Evolutionary conservation across 2,113 vertebrate genomes (phyloP).

Genomic region (Vanacampus margaritifer): DNA sequence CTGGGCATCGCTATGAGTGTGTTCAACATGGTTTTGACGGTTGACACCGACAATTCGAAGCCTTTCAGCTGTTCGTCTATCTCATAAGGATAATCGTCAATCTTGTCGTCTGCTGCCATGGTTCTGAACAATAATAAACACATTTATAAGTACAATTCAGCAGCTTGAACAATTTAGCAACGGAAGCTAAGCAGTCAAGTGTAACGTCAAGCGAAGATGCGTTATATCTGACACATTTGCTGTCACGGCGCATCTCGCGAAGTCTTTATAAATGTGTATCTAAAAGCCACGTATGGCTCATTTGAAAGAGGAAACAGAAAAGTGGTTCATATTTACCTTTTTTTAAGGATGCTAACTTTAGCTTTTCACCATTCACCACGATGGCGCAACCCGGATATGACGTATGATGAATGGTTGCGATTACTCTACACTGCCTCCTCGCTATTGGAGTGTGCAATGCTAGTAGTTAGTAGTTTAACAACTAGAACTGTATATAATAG

Average conservation of each 20-base stretch:
- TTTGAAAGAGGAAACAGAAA: not conserved
- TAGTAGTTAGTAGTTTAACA: not conserved
- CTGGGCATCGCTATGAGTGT: slow-evolving; percentile 84
- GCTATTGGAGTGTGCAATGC: not conserved
- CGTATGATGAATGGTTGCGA: not conserved
- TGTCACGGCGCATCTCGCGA: not conserved
- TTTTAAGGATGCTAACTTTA: not conserved
- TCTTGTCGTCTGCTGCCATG: slow-evolving; percentile 66
- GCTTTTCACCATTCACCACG: not conserved
- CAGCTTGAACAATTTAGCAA: not conserved
- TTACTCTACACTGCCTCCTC: slow-evolving; percentile 24
- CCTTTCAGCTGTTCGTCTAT: slow-evolving; percentile 84
- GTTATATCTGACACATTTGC: not conserved
- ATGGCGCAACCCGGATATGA: slow-evolving; percentile 24
- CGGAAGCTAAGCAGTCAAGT: not conserved
- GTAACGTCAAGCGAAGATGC: not conserved
- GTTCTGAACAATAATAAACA: not conserved
- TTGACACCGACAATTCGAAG: slow-evolving; percentile 81
- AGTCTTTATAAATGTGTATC: not conserved
- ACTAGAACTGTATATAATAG: no score
- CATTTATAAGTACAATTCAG: not conserved
- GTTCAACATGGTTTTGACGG: slow-evolving; percentile 83
- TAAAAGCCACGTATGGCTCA: not conserved
- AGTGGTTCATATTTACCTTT: not conserved
- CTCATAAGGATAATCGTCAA: slow-evolving; percentile 89